Conservation (phyloP, 2,113 vertebrate species). For the Orientallactaga bullata region DNA sequence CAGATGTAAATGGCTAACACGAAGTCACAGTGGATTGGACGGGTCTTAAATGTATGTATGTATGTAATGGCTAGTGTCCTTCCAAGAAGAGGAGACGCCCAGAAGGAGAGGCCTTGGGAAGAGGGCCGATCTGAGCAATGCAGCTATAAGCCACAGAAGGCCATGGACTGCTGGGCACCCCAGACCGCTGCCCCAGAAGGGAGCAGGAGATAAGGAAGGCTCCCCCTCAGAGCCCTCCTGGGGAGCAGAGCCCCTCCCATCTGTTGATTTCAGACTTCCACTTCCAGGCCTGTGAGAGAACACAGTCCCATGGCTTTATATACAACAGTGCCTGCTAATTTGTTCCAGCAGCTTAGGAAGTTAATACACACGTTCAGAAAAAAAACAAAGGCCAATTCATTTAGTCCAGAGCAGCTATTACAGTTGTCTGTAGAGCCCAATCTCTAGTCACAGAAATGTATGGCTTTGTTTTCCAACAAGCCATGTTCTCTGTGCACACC, state of each 20-base stretch:
- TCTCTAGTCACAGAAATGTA: neutral
- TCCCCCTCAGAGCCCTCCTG: neutral
- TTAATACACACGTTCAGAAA: neutral
- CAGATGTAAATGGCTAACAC: neutral
- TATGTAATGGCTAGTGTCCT: neutral
- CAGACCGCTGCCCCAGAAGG: neutral
- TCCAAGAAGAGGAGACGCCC: neutral
- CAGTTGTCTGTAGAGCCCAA: neutral
- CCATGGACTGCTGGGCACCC: neutral
- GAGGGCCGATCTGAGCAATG: rapidly evolving
- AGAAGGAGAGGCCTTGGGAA: neutral
- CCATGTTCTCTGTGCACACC: neutral
- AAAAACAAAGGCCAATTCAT: neutral
- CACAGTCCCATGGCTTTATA: neutral
- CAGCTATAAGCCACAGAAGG: neutral
- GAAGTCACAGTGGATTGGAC: neutral
- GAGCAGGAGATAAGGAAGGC: too few relatives aligned
- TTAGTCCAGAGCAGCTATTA: neutral
- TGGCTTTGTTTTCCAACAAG: neutral
- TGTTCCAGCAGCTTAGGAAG: neutral
- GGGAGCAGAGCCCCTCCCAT: rapidly evolving
- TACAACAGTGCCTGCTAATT: neutral
- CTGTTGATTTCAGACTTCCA: neutral
- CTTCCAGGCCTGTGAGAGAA: neutral
- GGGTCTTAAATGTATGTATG: too few relatives aligned